Base-by-base conservation (phyloP, 2,888 invertebrate species). In the Cenopis cana region DNA sequence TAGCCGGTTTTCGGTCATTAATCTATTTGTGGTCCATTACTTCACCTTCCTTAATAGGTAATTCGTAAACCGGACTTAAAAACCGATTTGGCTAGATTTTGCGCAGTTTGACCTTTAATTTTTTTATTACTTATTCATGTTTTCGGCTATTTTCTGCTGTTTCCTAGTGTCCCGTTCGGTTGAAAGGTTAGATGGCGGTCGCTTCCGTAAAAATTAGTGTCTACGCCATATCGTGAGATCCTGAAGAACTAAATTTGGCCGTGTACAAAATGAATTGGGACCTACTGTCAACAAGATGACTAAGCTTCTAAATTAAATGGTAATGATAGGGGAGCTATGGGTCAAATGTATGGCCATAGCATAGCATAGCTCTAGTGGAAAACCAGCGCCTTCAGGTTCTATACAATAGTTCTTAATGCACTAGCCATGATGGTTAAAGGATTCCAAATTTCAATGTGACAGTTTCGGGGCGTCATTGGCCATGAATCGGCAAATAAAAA, bases 241-340 rank as follows among this genome's bases (percentile, higher is more conserved):
- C n/a, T 56, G 33, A 10, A 1, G 24, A 12, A 17, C 55, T 33
- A 29, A 55, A 55, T 14, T 29, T 36, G 50, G 9, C 18, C n/a
- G 33, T 36, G 33, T 33, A 33, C 11, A 36, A 17, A 17, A 17
- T 56, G 17, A 11, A n/a, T 56, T 56, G 17, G 17, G 33, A 56
- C 33, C 17, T 56, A 24, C 52, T 54, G 12, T 52, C 18, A 52
- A 52, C 20, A 55, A 55, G 29, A 55, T 33, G 24, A 24, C n/a
- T 12, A 9, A 2, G 11, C 54, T 54, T 24, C 4, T 24, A 24
- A 24, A 41, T 41, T 41, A 41, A 41, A 41, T 41, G 11, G 2
- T 12, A 38, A 4, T 38, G 12, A 38, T 38, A 12, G 14, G 38
- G 38, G 12, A 38, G 3, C n/a, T n/a, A n/a, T n/a, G n/a, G n/a